Conservation (phyloP, 1,140 invertebrate genomes). For the Luehdorfia chinensis region DNA sequence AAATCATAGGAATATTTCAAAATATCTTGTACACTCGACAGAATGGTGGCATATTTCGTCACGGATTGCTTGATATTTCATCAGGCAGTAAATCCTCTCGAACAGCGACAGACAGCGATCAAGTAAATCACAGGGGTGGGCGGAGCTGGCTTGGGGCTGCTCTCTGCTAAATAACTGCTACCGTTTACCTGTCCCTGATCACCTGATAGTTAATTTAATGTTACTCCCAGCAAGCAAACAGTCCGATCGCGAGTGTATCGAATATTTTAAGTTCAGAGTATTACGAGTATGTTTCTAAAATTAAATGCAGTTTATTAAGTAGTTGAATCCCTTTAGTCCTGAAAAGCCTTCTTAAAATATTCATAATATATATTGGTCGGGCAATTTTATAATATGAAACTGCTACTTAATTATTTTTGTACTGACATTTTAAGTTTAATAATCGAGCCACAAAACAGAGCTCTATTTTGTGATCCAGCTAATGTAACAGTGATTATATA, state of each 20-base stretch:
- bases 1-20: constrained; percentile 42
- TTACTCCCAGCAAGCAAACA: constrained; percentile 35
- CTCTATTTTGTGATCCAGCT: no score
- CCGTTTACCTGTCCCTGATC: constrained; percentile 70
- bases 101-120: constrained; percentile 33
- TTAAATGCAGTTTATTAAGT: neutral
- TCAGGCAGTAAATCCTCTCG: constrained; percentile 51
- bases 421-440: no score
- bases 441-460: no score
- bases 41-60: constrained; percentile 58
- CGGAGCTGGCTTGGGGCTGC: constrained; percentile 37
- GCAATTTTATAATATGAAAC: no score
- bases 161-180: constrained; percentile 61
- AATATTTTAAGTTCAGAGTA: constrained; percentile 10
- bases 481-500: no score
- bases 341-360: neutral
- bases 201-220: constrained; percentile 72
- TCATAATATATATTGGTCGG: neutral
- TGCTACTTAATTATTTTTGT: no score
- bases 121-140: constrained; percentile 70
- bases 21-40: constrained; percentile 41
- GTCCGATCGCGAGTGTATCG: constrained; percentile 28
- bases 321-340: neutral
- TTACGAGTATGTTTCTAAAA: constrained; percentile 9
- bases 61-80: constrained; percentile 60